Evolutionary conservation across 1,140 invertebrate species (phyloP).

Genomic region (Hyles euphorbiae): DNA sequence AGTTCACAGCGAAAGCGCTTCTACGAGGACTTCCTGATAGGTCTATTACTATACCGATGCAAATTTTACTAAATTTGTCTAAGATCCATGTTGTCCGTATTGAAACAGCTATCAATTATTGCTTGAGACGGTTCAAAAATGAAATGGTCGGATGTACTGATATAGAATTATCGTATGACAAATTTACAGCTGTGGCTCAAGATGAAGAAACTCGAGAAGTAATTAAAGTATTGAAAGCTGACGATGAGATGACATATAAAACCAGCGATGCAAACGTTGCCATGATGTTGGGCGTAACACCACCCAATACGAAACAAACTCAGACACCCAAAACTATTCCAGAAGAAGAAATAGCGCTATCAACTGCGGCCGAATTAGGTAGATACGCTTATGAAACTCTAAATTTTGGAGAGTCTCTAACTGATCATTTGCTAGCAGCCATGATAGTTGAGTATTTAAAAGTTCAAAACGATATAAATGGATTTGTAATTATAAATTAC

Average conservation of each 20-base stretch:
- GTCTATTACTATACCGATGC: conserved; percentile 56
- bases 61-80: conserved; percentile 61
- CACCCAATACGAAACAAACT: conserved; percentile 69
- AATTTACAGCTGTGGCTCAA: conserved; percentile 43
- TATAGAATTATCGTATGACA: conserved; percentile 68
- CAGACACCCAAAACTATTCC: conserved; percentile 78
- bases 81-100: conserved; percentile 74
- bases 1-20: conserved; percentile 63
- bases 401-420: conserved; percentile 69
- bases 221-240: conserved; percentile 51
- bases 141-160: conserved; percentile 73
- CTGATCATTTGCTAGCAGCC: conserved; percentile 73
- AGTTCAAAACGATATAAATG: conserved; percentile 64
- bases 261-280: conserved; percentile 33
- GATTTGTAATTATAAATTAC: conserved; percentile 80
- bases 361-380: conserved; percentile 73
- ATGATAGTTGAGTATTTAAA: conserved; percentile 79
- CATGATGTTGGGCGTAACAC: conserved; percentile 30
- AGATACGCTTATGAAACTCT: conserved; percentile 75
- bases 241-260: conserved; percentile 45
- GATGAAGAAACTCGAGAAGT: conserved; percentile 57
- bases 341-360: conserved; percentile 73
- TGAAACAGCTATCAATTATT: conserved; percentile 76
- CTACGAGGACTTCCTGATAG: conserved; percentile 70
- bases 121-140: conserved; percentile 71